Conservation (phyloP, 2,113 vertebrate species). For the Corynorhinus townsendii region DNA sequence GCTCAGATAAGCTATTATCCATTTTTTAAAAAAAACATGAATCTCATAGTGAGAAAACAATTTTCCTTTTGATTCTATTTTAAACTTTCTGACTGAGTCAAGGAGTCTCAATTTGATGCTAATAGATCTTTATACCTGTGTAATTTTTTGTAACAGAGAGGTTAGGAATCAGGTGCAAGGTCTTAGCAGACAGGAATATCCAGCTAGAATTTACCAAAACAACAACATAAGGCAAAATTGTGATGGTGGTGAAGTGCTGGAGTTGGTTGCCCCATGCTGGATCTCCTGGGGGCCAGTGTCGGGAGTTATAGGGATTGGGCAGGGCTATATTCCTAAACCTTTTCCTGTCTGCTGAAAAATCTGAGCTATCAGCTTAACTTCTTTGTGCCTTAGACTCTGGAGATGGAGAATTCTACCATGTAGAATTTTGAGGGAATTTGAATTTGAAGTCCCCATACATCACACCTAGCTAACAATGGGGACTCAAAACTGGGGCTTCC, state of each 20-base stretch:
- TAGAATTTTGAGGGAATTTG: neutral
- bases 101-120: neutral
- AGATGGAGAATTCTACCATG: neutral
- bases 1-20: neutral
- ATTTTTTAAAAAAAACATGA: constrained; percentile 2
- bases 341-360: neutral
- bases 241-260: neutral
- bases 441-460: neutral
- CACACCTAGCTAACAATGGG: too few relatives aligned
- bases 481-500: neutral
- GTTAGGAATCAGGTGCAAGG: neutral
- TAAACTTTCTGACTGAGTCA: neutral
- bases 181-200: neutral
- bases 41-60: neutral
- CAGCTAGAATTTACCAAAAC: neutral
- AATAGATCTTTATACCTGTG: neutral
- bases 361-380: neutral
- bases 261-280: neutral
- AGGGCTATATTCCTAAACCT: neutral
- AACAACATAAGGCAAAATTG: neutral
- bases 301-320: neutral
- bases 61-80: neutral
- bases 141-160: neutral
- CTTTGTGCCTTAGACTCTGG: neutral
- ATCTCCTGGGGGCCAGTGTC: neutral